Evolutionary conservation across 2,888 invertebrate species (phyloP).

Genomic region (Galerucella nymphaeae): DNA sequence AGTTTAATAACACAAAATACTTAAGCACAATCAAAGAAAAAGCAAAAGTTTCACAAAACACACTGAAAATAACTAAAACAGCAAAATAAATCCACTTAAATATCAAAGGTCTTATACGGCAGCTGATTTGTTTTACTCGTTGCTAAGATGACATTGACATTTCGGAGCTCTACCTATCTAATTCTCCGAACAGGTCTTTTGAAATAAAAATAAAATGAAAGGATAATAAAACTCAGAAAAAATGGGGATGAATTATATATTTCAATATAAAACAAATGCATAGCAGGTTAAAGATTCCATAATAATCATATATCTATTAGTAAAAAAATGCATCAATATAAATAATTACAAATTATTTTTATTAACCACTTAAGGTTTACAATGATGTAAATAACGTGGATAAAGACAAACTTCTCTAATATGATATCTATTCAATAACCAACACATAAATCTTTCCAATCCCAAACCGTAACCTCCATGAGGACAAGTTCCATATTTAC

Average conservation of each 20-base stretch:
- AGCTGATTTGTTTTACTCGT: no score
- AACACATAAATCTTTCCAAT: constrained; percentile 95
- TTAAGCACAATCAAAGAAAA: no score
- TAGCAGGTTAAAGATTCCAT: neutral
- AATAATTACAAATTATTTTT: no score
- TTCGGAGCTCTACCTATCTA: no score
- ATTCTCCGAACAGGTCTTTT: no score
- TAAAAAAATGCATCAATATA: neutral
- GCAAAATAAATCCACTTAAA: no score
- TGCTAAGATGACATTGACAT: no score
- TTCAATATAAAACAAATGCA: constrained; percentile 4
- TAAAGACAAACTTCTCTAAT: constrained; percentile 98
- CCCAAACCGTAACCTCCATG: constrained; percentile 99
- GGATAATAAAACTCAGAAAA: neutral
- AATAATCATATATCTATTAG: neutral
- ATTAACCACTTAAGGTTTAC: constrained; percentile 75
- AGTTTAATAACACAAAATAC: no score
- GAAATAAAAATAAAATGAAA: no score
- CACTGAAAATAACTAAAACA: no score
- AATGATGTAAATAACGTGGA: constrained; percentile 95
- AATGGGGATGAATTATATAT: neutral
- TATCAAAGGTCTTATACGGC: no score
- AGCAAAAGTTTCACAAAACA: no score
- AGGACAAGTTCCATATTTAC: constrained; percentile 93
- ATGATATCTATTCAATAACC: constrained; percentile 94